A percentile compares a stretch with the other conserved stretches of the same genome.
Conservation (phyloP, 2,888 invertebrate genomes). For the Caenorhabditis macrosperma region DNA sequence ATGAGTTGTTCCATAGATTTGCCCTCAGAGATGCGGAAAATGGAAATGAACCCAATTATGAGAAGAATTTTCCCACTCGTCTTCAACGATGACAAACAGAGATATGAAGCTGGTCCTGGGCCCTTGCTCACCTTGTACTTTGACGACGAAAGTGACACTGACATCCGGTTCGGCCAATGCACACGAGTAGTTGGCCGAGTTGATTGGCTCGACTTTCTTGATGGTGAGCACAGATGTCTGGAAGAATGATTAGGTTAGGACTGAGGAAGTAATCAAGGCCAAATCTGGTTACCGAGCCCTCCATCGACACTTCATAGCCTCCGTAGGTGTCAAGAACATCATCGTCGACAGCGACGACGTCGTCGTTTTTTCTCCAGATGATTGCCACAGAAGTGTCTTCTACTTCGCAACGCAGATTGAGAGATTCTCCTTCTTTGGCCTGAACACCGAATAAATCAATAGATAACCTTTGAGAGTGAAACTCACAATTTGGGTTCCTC, state of each 20-base stretch:
- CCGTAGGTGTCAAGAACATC: conserved; percentile 48
- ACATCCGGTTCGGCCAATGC: conserved; percentile 61
- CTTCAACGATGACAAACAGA: background rate
- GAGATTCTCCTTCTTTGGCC: conserved; percentile 52
- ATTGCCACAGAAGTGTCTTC: conserved; percentile 23
- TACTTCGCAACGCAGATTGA: conserved; percentile 34
- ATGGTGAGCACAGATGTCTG: conserved; percentile 72
- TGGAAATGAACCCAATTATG: too few species aligned
- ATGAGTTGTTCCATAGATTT: too few species aligned
- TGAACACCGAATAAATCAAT: conserved; percentile 8
- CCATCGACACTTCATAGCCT: conserved; percentile 44
- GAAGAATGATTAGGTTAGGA: conserved; percentile 34
- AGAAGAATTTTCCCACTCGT: background rate
- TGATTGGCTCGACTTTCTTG: conserved; percentile 66
- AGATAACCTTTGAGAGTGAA: background rate
- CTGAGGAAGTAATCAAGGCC: background rate
- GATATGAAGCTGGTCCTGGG: background rate
- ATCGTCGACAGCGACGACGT: conserved; percentile 54
- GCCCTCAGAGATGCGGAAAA: too few species aligned
- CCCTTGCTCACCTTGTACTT: conserved; percentile 61
- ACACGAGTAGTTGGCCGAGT: conserved; percentile 70
- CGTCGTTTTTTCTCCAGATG: conserved; percentile 54
- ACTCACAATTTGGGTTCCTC: conserved; percentile 48
- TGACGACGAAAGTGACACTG: conserved; percentile 51
- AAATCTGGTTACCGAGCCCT: conserved; percentile 30